These are phyloP conservation scores for Neotoma lepida DNA, from an alignment of 2,113 vertebrate species.

Conservation along the genomic window DNA sequence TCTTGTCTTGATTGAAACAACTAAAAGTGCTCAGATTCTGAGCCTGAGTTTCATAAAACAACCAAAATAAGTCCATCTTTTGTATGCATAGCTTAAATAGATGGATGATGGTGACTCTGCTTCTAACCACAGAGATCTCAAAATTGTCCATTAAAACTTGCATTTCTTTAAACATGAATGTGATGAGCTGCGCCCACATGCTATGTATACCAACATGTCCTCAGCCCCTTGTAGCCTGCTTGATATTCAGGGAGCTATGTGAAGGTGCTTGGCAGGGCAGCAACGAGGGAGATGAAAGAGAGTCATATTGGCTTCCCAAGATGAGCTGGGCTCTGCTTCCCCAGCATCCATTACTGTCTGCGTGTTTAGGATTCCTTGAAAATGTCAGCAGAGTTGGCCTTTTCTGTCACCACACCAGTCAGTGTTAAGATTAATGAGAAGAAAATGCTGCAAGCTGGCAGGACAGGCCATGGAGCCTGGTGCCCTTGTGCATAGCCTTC, in stretches of 20 bases:
- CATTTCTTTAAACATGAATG: background rate
- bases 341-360: background rate
- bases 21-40: background rate
- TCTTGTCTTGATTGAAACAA: background rate
- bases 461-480: background rate
- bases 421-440: constrained; percentile 23
- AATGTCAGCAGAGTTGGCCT: constrained; percentile 42
- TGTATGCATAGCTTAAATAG: background rate
- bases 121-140: background rate
- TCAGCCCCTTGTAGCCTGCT: background rate
- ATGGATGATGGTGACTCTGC: background rate
- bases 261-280: background rate
- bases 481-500: background rate
- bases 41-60: background rate
- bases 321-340: background rate
- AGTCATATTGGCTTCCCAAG: background rate
- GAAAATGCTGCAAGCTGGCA: background rate
- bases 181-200: background rate
- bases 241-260: background rate
- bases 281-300: background rate
- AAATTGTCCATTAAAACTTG: background rate
- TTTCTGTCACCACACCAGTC: constrained; percentile 9
- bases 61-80: background rate
- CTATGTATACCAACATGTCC: background rate
- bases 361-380: background rate